Evolutionary conservation across 1,140 invertebrate genomes (phyloP).

Genomic region (Drosophila triauraria): DNA sequence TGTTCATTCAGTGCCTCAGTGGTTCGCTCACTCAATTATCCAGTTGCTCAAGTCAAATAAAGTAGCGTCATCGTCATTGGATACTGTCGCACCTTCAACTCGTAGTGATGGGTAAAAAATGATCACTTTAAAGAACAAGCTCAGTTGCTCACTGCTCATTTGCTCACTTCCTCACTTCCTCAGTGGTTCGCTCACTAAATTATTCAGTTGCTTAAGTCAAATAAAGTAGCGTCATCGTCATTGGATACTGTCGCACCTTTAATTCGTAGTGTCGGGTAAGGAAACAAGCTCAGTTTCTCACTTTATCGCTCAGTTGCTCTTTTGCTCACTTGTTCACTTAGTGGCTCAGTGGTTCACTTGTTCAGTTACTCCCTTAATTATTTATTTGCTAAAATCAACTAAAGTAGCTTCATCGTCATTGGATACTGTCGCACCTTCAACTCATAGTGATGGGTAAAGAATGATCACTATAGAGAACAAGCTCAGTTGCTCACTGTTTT

Average conservation of each 20-base stretch:
- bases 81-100: slow-evolving; percentile 7
- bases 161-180: not conserved
- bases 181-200: not conserved
- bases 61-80: slow-evolving; percentile 11
- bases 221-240: slow-evolving; percentile 10
- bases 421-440: slow-evolving; percentile 13
- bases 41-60: not conserved
- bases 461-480: no score
- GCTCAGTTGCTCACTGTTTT: not conserved
- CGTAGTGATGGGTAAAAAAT: no score
- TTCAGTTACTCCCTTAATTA: not conserved
- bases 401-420: slow-evolving; percentile 8
- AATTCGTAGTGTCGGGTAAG: no score
- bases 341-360: no score
- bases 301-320: no score
- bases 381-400: not conserved
- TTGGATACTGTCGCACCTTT: slow-evolving; percentile 11
- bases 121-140: no score
- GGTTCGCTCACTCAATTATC: not conserved
- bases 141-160: not conserved
- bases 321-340: no score
- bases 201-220: not conserved
- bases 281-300: no score
- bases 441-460: no score
- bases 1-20: not conserved